phyloP scores from a whole-genome alignment of 2,888 invertebrate species.

The Mythimna impura region DNA sequence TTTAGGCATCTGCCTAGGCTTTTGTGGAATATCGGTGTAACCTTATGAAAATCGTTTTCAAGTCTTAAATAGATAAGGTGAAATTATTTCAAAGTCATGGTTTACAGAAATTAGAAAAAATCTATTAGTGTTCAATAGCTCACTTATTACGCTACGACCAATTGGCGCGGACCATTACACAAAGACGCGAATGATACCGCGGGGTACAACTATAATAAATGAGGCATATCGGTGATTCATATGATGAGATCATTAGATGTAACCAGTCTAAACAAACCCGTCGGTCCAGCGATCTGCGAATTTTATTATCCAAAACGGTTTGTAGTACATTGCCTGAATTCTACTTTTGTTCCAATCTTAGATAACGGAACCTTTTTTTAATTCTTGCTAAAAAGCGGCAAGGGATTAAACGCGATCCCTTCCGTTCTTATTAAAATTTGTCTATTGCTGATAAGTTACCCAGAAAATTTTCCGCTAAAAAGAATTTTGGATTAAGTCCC shows the following conservation, averaged over 20 bases:
- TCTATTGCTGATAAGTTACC: constrained; percentile 12
- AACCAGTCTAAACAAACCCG: constrained; percentile 14
- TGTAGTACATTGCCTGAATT: constrained; percentile 5
- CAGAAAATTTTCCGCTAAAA: not conserved
- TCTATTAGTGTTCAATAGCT: too few species aligned
- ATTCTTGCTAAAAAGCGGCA: constrained; percentile 8
- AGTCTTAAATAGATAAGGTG: not conserved
- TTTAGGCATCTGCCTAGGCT: too few species aligned
- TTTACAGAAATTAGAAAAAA: not conserved
- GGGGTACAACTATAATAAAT: not conserved
- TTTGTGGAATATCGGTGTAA: not conserved
- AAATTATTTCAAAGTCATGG: too few species aligned
- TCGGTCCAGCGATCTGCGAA: constrained; percentile 6
- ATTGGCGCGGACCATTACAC: too few species aligned
- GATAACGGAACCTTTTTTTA: constrained; percentile 23
- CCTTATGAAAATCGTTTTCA: not conserved
- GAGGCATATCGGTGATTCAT: constrained; percentile 10
- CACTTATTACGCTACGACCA: too few species aligned
- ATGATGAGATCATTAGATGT: constrained; percentile 20
- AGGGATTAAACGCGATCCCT: not conserved
- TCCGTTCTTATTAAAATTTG: constrained; percentile 3
- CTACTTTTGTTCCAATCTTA: constrained; percentile 12
- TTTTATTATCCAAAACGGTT: constrained; percentile 5
- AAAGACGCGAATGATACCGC: too few species aligned
- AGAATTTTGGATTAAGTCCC: not conserved